Conservation (phyloP, 2,113 vertebrate genomes). For the Bungarus multicinctus region DNA sequence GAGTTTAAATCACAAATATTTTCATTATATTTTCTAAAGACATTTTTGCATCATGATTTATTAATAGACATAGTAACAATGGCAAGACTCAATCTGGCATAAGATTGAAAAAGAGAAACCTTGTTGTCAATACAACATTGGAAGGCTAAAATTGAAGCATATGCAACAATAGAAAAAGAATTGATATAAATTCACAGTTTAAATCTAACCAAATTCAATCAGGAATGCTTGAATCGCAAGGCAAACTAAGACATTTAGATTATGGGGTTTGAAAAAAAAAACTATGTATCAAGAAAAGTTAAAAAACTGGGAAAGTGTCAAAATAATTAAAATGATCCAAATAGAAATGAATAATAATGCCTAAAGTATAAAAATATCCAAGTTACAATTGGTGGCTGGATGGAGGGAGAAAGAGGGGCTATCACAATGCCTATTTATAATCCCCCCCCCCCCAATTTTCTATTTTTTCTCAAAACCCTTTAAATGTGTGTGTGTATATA, state of each 20-base stretch:
- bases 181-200: not conserved
- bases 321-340: not conserved
- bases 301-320: not conserved
- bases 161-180: not conserved
- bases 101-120: not conserved
- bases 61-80: not conserved
- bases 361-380: not conserved
- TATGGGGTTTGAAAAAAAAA: too few species aligned
- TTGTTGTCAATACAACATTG: not conserved
- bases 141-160: not conserved
- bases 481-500: not conserved
- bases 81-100: not conserved
- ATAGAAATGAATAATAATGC: not conserved
- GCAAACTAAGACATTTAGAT: not conserved
- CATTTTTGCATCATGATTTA: not conserved
- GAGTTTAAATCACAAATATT: not conserved
- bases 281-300: too few species aligned
- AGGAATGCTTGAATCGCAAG: not conserved
- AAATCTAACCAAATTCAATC: not conserved
- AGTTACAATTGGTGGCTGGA: not conserved
- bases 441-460: too few species aligned
- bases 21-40: not conserved
- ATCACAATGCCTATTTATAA: not conserved
- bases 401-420: not conserved
- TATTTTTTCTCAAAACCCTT: not conserved